Evolutionary conservation across 2,797 vertebrate species (phyloP).

Genomic region (Urosaurus nigricauda): DNA sequence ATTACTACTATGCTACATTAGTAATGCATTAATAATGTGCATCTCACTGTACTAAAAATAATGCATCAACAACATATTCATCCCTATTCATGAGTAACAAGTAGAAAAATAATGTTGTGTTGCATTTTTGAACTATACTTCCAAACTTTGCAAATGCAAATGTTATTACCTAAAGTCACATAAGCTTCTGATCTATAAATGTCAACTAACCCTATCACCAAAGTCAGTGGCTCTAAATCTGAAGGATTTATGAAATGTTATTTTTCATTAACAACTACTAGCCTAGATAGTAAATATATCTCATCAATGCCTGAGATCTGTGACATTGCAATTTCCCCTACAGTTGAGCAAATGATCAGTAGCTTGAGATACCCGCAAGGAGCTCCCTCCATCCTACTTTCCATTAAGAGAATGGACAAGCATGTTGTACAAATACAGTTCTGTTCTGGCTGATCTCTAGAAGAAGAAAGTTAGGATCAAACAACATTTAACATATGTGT

Average conservation of each 20-base stretch:
- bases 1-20: too few relatives aligned
- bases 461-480: background rate
- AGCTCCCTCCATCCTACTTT: too few relatives aligned
- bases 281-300: background rate
- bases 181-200: constrained; percentile 23
- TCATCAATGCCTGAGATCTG: background rate
- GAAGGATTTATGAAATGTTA: background rate
- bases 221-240: background rate
- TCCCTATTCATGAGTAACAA: too few relatives aligned
- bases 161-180: constrained; percentile 41
- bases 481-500: background rate
- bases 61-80: too few relatives aligned
- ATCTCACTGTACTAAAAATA: too few relatives aligned
- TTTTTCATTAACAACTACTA: background rate
- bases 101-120: too few relatives aligned
- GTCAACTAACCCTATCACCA: background rate
- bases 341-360: too few relatives aligned
- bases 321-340: too few relatives aligned
- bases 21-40: too few relatives aligned
- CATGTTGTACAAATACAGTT: background rate
- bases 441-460: background rate
- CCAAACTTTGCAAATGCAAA: background rate
- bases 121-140: too few relatives aligned
- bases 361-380: too few relatives aligned
- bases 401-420: background rate